Evolutionary conservation across 2,113 vertebrate species (phyloP).

Genomic region (Cochlearius cochlearius): DNA sequence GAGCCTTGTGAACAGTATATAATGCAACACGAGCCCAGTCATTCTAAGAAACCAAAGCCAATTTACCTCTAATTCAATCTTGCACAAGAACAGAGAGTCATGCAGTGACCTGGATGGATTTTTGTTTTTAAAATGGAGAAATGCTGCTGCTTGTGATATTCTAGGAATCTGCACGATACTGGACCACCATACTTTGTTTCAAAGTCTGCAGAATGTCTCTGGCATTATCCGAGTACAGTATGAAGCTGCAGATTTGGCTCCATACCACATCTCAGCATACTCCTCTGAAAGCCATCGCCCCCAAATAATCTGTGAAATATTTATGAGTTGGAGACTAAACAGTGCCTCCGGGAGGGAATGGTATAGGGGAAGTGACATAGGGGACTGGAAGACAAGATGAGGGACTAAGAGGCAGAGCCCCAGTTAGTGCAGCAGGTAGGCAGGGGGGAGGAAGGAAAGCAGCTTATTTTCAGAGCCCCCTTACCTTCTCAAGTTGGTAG

Average conservation of each 20-base stretch:
- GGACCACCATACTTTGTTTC: background rate
- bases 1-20: background rate
- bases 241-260: background rate
- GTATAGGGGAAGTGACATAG: background rate
- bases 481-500: background rate
- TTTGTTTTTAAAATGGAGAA: background rate
- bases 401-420: background rate
- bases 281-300: background rate
- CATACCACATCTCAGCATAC: background rate
- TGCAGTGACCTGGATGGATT: background rate
- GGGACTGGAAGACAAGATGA: background rate
- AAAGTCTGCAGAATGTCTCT: background rate
- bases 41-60: conserved; percentile 29
- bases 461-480: background rate
- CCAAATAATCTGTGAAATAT: background rate
- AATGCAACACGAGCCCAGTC: background rate
- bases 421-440: background rate
- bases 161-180: background rate
- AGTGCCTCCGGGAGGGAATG: background rate
- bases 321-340: background rate
- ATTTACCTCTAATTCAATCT: conserved; percentile 20
- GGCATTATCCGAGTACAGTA: background rate
- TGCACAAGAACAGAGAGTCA: conserved; percentile 1
- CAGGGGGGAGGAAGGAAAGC: background rate
- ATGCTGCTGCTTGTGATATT: background rate